A percentile compares a stretch with the other conserved stretches of the same genome.
Evolutionary conservation across 2,888 invertebrate species (phyloP).

Genomic region (Synergus itoensis): DNA sequence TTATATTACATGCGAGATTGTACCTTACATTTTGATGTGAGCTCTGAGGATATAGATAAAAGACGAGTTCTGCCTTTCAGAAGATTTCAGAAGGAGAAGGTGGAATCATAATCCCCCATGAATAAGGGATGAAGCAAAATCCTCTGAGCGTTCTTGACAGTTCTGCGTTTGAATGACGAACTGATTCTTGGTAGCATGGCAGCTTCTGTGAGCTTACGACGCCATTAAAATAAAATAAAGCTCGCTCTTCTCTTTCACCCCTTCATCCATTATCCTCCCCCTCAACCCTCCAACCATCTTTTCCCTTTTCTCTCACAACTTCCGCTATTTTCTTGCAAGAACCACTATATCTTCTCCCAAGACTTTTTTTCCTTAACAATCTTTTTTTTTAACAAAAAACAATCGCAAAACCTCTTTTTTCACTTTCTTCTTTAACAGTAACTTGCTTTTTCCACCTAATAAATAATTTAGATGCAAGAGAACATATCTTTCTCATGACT

Average conservation of each 20-base stretch:
- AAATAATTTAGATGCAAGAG: no score
- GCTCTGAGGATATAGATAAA: background rate
- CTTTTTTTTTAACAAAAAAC: no score
- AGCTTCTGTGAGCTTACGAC: slow-evolving; percentile 64
- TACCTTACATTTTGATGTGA: background rate
- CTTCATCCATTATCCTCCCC: slow-evolving; percentile 43
- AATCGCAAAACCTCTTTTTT: background rate
- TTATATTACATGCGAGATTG: background rate
- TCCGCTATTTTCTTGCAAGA: background rate
- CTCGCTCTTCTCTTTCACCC: slow-evolving; percentile 50
- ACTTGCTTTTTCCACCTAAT: no score
- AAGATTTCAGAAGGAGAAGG: background rate
- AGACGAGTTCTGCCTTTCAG: background rate
- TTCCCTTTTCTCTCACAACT: background rate
- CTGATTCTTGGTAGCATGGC: slow-evolving; percentile 60
- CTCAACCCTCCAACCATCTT: slow-evolving; percentile 25
- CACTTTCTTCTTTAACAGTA: no score
- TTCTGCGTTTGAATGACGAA: slow-evolving; percentile 62
- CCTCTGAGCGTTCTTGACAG: slow-evolving; percentile 58
- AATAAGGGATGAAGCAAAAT: slow-evolving; percentile 72
- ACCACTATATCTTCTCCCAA: background rate
- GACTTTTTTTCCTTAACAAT: background rate
- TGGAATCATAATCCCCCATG: slow-evolving; percentile 61
- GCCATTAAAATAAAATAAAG: slow-evolving; percentile 74
- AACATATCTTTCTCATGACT: no score